These are phyloP conservation scores for Brachionus paranguensis DNA, from an alignment of 1,140 invertebrate genomes.

Conservation along the genomic window DNA sequence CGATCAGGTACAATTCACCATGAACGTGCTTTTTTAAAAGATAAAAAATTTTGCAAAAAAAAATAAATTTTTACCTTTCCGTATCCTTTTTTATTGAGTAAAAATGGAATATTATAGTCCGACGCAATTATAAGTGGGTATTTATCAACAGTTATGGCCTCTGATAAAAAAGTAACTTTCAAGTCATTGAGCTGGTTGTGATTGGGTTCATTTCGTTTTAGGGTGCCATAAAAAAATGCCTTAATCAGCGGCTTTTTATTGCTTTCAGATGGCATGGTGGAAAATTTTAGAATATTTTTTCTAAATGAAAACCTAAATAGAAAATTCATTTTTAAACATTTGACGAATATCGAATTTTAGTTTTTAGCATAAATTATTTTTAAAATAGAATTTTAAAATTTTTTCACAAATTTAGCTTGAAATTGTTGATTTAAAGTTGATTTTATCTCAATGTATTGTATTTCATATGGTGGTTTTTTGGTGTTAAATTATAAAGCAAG, in stretches of 20 bases:
- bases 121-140: slow-evolving; percentile 31
- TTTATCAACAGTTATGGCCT: slow-evolving; percentile 21
- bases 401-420: background rate
- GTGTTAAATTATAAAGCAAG: background rate
- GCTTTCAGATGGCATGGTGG: background rate
- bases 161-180: slow-evolving; percentile 7
- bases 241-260: background rate
- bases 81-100: slow-evolving; percentile 26
- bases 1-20: slow-evolving; percentile 25
- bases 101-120: slow-evolving; percentile 29
- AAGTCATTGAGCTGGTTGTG: background rate
- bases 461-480: background rate
- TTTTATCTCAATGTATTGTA: background rate
- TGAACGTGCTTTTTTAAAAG: background rate
- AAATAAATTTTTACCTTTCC: slow-evolving; percentile 24
- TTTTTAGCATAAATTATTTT: slow-evolving; percentile 32
- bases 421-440: background rate
- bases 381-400: background rate
- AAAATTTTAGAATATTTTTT: background rate
- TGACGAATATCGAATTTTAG: background rate
- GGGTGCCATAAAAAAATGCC: slow-evolving; percentile 35
- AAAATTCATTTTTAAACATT: background rate
- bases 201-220: slow-evolving; percentile 38
- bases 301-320: background rate
- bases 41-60: background rate